phyloP scores from a whole-genome alignment of 2,888 invertebrate genomes.

The Erebia aethiops region DNA sequence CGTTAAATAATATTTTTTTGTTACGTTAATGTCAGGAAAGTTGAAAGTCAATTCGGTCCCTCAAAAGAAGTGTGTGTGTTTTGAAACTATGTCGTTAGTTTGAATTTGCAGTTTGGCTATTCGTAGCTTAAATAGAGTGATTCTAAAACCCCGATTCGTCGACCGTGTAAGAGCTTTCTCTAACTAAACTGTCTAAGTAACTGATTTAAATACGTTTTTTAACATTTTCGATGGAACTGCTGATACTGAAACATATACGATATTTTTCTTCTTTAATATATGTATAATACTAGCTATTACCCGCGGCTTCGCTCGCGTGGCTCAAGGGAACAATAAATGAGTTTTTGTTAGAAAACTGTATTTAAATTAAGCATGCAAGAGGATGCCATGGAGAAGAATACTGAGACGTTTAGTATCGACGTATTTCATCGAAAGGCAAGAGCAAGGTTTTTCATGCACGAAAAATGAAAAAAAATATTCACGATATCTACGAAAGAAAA shows the following conservation, averaged over 20 bases:
- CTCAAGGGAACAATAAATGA: too few species aligned
- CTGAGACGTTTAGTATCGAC: too few species aligned
- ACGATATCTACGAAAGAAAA: too few species aligned
- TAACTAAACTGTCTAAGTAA: conserved; percentile 47
- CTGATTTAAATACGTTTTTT: conserved; percentile 41
- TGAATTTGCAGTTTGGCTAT: conserved; percentile 60
- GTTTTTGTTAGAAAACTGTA: too few species aligned
- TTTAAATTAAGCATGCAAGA: too few species aligned
- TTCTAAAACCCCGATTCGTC: conserved; percentile 64
- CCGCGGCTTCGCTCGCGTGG: too few species aligned
- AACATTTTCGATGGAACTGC: conserved; percentile 20
- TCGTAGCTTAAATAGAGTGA: conserved; percentile 51
- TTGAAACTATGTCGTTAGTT: conserved; percentile 52
- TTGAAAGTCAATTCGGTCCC: conserved; percentile 11
- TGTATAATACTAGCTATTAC: too few species aligned
- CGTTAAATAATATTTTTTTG: background rate
- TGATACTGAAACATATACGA: background rate
- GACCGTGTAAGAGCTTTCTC: conserved; percentile 47
- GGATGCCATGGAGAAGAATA: too few species aligned
- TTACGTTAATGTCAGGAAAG: background rate
- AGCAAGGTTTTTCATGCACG: too few species aligned
- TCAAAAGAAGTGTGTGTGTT: conserved; percentile 52
- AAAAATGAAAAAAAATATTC: too few species aligned
- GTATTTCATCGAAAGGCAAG: too few species aligned
- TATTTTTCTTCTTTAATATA: background rate